These are phyloP conservation scores for Monopterus albus DNA, from an alignment of 2,113 vertebrate genomes.

Conservation along the genomic window DNA sequence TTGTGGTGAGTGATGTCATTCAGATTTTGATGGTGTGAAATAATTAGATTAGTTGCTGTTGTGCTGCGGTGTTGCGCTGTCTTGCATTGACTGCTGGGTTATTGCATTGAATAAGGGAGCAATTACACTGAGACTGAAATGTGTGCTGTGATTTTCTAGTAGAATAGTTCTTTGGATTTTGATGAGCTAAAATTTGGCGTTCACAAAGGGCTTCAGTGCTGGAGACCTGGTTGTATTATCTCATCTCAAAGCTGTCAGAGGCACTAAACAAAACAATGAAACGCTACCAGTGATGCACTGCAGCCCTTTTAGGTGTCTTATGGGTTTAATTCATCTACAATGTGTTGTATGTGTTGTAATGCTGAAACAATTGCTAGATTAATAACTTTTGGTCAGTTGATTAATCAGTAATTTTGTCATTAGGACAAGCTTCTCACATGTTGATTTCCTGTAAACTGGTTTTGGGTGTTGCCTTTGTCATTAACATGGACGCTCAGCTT, in stretches of 20 bases:
- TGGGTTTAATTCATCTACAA: background rate
- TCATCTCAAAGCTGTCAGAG: conserved; percentile 1
- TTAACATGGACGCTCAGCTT: no score
- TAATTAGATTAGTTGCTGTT: conserved; percentile 11
- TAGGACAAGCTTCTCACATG: no score
- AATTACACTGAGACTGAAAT: background rate
- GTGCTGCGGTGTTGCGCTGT: conserved; percentile 16
- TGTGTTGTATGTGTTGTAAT: background rate
- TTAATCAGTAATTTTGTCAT: no score
- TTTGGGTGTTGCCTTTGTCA: no score
- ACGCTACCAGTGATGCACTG: conserved; percentile 39
- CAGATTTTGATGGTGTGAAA: background rate
- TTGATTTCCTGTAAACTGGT: no score
- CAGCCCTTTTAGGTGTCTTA: conserved; percentile 49
- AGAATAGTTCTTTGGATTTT: background rate
- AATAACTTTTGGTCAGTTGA: no score
- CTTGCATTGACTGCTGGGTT: conserved; percentile 4
- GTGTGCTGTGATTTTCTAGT: conserved; percentile 25
- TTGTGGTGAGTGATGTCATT: conserved; percentile 7
- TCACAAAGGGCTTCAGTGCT: conserved; percentile 51
- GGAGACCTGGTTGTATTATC: background rate
- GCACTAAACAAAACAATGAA: background rate
- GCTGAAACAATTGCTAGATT: background rate
- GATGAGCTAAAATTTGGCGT: conserved; percentile 1
- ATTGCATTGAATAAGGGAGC: background rate